These are phyloP conservation scores for Stigmatopora nigra DNA, from an alignment of 2,113 vertebrate genomes.

Conservation along the genomic window DNA sequence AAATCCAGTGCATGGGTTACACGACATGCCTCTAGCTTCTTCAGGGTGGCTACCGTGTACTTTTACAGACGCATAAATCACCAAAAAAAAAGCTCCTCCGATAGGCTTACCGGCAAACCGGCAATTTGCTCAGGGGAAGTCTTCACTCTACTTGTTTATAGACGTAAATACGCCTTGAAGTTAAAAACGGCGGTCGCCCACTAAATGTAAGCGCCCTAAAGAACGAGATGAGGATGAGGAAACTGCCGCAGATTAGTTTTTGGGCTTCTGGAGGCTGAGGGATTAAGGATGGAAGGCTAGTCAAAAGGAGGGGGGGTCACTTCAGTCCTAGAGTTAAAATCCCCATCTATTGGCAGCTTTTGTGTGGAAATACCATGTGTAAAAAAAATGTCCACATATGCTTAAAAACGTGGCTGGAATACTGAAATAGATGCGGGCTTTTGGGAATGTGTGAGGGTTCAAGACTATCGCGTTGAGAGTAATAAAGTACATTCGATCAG, in stretches of 20 bases:
- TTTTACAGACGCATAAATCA: conserved; percentile 22
- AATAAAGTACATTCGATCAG: conserved; percentile 12
- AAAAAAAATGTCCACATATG: conserved; percentile 17
- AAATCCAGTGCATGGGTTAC: conserved; percentile 37
- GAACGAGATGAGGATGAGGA: conserved; percentile 48
- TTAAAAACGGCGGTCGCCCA: conserved; percentile 28
- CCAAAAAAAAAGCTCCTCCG: conserved; percentile 19
- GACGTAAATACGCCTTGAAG: conserved; percentile 15
- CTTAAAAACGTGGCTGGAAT: conserved; percentile 22
- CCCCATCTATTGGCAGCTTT: conserved; percentile 28
- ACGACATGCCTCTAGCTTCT: conserved; percentile 18
- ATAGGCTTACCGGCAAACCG: conserved; percentile 9
- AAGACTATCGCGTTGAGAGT: not conserved
- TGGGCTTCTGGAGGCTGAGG: conserved; percentile 58
- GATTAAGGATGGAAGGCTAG: conserved; percentile 59
- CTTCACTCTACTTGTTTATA: not conserved
- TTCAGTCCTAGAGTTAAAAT: conserved; percentile 48
- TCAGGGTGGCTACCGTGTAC: conserved; percentile 15
- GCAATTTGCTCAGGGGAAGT: conserved; percentile 24
- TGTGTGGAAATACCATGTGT: conserved; percentile 30
- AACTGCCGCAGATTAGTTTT: conserved; percentile 63
- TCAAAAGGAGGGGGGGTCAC: conserved; percentile 20
- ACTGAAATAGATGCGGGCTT: conserved; percentile 18
- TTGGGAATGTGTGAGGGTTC: conserved; percentile 7
- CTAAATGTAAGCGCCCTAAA: conserved; percentile 39